phyloP scores from a whole-genome alignment of 2,888 invertebrate species.

The Liopterus haemorrhoidalis region DNA sequence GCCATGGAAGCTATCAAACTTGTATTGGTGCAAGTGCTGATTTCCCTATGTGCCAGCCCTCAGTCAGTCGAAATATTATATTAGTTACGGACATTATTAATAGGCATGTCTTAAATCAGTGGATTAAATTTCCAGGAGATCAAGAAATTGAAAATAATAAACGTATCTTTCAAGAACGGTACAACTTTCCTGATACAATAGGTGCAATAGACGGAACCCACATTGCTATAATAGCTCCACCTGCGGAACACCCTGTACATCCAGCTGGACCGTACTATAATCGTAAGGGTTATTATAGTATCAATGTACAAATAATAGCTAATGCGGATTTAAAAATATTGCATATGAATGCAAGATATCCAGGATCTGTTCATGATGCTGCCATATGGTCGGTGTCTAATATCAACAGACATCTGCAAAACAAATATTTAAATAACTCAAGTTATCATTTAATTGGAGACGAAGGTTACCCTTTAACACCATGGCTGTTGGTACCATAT shows the following conservation, averaged over 20 bases:
- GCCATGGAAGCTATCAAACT: too few species aligned
- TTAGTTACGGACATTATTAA: too few species aligned
- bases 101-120: neutral
- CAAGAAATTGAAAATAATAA: neutral
- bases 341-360: conserved; percentile 12
- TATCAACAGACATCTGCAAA: too few species aligned
- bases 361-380: conserved; percentile 17
- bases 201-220: conserved; percentile 10
- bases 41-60: too few species aligned
- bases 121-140: neutral
- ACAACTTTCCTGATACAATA: conserved; percentile 8
- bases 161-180: too few species aligned
- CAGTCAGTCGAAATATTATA: too few species aligned
- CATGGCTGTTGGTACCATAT: conserved; percentile 4
- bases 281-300: conserved; percentile 15
- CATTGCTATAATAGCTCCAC: conserved; percentile 15
- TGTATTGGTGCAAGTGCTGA: too few species aligned
- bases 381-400: conserved; percentile 10
- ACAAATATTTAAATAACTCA: too few species aligned
- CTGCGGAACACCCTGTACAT: conserved; percentile 8
- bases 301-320: conserved; percentile 15
- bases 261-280: conserved; percentile 12
- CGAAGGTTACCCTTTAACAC: neutral
- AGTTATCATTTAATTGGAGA: too few species aligned
- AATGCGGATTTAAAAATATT: conserved; percentile 14